A percentile compares a stretch with the other conserved stretches of the same genome.
phyloP scores from a whole-genome alignment of 2,888 invertebrate species.

The Drosophila setosimentum region DNA sequence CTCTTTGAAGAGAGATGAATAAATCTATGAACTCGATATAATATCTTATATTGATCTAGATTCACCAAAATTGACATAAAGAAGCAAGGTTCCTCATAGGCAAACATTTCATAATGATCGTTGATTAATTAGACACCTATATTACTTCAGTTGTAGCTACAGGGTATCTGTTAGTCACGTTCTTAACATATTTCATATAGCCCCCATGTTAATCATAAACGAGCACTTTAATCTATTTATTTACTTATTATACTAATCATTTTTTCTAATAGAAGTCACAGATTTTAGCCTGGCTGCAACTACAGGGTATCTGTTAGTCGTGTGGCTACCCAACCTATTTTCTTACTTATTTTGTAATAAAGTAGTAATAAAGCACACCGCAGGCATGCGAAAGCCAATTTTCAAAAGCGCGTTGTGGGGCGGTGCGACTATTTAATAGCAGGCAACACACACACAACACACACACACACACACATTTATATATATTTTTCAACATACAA shows the following conservation, averaged over 20 bases:
- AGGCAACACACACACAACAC: conserved; percentile 25
- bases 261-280: not conserved
- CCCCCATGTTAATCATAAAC: accelerated
- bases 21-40: not conserved
- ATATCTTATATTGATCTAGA: not conserved
- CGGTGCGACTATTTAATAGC: conserved; percentile 70
- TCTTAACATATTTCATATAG: not conserved
- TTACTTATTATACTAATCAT: too few species aligned
- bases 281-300: not conserved
- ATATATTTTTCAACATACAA: conserved; percentile 30
- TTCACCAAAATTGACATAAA: not conserved
- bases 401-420: conserved; percentile 65
- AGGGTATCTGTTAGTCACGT: not conserved
- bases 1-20: not conserved
- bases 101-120: not conserved
- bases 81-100: not conserved
- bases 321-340: not conserved
- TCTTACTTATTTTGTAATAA: not conserved
- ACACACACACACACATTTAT: conserved; percentile 7
- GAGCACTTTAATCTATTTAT: not conserved
- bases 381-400: conserved; percentile 78
- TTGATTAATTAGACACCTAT: too few species aligned
- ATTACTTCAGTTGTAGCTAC: not conserved
- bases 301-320: conserved; percentile 8
- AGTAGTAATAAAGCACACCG: conserved; percentile 71